These are phyloP conservation scores for Gymnosoma rotundatum DNA, from an alignment of 2,888 invertebrate genomes.

Conservation along the genomic window DNA sequence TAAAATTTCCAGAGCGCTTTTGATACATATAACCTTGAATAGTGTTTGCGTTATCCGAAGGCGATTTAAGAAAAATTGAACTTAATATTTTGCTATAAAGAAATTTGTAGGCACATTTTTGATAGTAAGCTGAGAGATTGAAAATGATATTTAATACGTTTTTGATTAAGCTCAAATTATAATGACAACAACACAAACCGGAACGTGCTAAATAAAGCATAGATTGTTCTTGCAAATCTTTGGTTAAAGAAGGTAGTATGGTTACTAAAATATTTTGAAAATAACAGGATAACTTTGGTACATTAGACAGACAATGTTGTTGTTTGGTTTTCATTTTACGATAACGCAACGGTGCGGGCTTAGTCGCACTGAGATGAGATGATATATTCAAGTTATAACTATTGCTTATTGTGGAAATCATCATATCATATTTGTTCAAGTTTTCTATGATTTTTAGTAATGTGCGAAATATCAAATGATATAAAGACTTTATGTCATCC, in stretches of 20 bases:
- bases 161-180: conserved; percentile 75
- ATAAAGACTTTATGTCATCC: conserved; percentile 55
- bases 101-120: conserved; percentile 79
- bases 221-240: conserved; percentile 76
- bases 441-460: conserved; percentile 78
- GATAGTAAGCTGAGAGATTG: conserved; percentile 73
- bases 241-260: conserved; percentile 74
- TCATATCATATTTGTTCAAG: conserved; percentile 75
- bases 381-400: conserved; percentile 25
- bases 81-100: conserved; percentile 77
- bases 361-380: conserved; percentile 39
- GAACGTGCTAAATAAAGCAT: conserved; percentile 77
- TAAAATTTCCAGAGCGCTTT: conserved; percentile 49
- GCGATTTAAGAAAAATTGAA: conserved; percentile 75
- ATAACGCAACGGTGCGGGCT: conserved; percentile 68
- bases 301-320: conserved; percentile 74
- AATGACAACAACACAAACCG: conserved; percentile 81
- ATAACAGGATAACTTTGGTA: conserved; percentile 76
- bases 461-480: conserved; percentile 72
- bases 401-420: conserved; percentile 27
- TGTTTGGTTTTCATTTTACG: conserved; percentile 73
- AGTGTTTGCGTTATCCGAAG: conserved; percentile 4
- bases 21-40: neutral
- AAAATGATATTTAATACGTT: conserved; percentile 75
- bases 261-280: conserved; percentile 79